Percentiles rank a stretch among this genome's conserved stretches.
These are phyloP conservation scores for Tachina fera DNA, from an alignment of 2,888 invertebrate species.

Conservation along the genomic window DNA sequence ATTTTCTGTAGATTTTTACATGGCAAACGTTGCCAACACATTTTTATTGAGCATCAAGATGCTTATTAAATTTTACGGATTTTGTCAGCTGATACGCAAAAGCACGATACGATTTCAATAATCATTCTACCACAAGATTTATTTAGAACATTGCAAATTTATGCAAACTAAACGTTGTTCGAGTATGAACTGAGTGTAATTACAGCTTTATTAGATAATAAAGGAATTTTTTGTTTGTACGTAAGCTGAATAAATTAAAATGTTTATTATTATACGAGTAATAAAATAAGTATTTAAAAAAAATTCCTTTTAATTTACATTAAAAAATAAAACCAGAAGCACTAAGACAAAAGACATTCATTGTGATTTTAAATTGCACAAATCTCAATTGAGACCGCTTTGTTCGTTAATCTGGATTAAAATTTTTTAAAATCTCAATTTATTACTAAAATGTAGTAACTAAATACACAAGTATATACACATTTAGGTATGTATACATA, in stretches of 20 bases:
- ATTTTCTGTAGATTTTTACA: too few relatives aligned
- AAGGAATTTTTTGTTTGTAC: conserved; percentile 12
- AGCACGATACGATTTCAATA: too few relatives aligned
- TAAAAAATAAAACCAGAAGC: background rate
- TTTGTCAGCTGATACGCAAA: too few relatives aligned
- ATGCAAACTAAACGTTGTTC: background rate
- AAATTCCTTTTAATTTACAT: conserved; percentile 5
- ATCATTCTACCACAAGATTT: background rate
- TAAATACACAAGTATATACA: too few relatives aligned
- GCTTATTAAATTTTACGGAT: too few relatives aligned
- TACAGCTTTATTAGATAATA: conserved; percentile 49
- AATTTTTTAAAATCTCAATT: too few relatives aligned
- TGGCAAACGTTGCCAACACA: too few relatives aligned
- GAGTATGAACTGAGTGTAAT: background rate
- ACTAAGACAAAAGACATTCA: background rate
- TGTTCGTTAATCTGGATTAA: too few relatives aligned
- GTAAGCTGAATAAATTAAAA: conserved; percentile 42
- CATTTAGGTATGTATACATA: too few relatives aligned
- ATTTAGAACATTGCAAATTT: background rate
- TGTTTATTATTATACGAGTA: background rate
- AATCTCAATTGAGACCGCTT: background rate
- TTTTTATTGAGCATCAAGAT: too few relatives aligned
- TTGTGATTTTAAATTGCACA: background rate
- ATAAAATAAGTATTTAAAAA: background rate
- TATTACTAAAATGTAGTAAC: too few relatives aligned